Percentiles rank a stretch among this genome's conserved stretches.
Conservation (phyloP, 1,140 invertebrate species). For the Zaprionus ghesquierei region DNA sequence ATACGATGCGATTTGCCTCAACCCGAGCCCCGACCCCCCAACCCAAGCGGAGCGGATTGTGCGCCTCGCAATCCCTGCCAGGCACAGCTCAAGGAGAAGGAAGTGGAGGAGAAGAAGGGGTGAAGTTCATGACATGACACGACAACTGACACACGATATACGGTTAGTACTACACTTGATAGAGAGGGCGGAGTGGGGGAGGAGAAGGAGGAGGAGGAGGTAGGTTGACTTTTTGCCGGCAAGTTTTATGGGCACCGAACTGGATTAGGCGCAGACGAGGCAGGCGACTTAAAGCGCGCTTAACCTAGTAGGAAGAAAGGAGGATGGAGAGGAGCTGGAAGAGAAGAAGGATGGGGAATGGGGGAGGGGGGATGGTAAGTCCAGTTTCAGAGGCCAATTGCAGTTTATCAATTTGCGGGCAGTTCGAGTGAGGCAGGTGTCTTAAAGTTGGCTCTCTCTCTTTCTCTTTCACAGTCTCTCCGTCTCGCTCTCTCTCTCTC, state of each 20-base stretch:
- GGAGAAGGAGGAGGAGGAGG: not conserved
- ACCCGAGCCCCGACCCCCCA: not conserved
- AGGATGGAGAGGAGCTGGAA: no score
- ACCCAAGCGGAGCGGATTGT: constrained; percentile 34
- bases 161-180: not conserved
- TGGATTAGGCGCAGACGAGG: not conserved
- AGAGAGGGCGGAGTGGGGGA: not conserved
- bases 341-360: not conserved
- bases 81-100: not conserved
- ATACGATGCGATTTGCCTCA: constrained; percentile 68
- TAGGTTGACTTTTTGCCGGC: not conserved
- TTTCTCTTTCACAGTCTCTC: not conserved
- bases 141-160: constrained; percentile 55
- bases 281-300: not conserved
- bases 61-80: constrained; percentile 1
- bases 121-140: constrained; percentile 59
- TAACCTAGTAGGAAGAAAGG: not conserved
- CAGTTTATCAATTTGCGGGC: not conserved
- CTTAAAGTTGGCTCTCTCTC: not conserved
- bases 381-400: not conserved
- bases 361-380: not conserved
- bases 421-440: not conserved
- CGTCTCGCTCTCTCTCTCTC: not conserved
- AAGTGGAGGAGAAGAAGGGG: not conserved
- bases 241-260: constrained; percentile 11